Base-by-base conservation (phyloP, 1,140 invertebrate species). In the Diabrotica undecimpunctata region DNA sequence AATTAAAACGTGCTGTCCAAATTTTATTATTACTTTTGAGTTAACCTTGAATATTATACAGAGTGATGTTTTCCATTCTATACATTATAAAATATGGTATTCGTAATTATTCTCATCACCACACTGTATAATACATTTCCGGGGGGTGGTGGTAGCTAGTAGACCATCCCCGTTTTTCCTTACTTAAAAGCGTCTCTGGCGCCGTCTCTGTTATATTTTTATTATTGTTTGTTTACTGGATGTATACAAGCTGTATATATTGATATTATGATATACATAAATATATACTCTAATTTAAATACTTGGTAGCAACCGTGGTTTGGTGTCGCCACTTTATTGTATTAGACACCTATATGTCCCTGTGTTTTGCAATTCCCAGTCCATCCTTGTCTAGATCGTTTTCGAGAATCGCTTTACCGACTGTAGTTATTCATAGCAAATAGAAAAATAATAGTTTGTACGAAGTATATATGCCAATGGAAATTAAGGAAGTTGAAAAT, bases 1-100 rank as follows among this genome's bases (percentile, higher is more conserved):
- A 75, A 78, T 78, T 79, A 66, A 74, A 77, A 75, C 74, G 77
- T 80, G 78, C 78, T 81, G 79, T 80, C 79, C 79, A 81, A 79
- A 74, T 74, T 78, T 75, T 65, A 63, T 65, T 66, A 68, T 65
- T 70, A 60, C 52, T 68, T 59, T 65, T 70, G 59, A 7, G 35
- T 35, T 59, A 8, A 12, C 35, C 25, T 25, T 55, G 7, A 5
- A 54, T 12, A 8, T 13, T 54, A 35, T 65, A 60, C 53, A 54
- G 58, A 56, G 25, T 65, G 56, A 54, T 50, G 56, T 65, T 35
- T 35, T 54, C 53, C 41, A 46, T 46, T 46, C n/a, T 46, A 10
- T n/a, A 8, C 3, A 46, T 46, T 46, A n/a, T 46, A 46, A 10
- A 2, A 46, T 10, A 46, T 10, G 4, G 5, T 46, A 46, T 46